phyloP scores from a whole-genome alignment of 1,140 invertebrate species.

The Mactra quadrangularis region DNA sequence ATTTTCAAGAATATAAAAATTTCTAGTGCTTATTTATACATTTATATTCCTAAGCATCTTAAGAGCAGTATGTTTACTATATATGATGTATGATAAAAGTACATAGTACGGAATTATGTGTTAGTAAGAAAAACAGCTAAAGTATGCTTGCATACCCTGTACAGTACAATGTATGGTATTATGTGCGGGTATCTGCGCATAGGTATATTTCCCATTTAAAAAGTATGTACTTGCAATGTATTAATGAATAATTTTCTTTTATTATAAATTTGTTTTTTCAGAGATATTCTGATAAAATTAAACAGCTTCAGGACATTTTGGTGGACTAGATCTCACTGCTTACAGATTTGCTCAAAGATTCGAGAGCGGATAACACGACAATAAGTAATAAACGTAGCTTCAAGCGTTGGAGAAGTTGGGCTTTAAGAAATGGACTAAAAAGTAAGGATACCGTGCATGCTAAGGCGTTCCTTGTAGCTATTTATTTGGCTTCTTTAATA shows the following conservation, averaged over 20 bases:
- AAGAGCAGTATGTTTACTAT: too few species aligned
- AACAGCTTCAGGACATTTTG: constrained; percentile 35
- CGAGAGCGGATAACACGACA: neutral
- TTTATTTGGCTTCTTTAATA: constrained; percentile 43
- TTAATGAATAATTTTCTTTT: neutral
- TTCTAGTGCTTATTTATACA: constrained; percentile 15
- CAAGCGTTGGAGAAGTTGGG: too few species aligned
- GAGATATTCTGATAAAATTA: constrained; percentile 13
- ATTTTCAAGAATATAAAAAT: neutral
- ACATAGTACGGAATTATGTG: too few species aligned
- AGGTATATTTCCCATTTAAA: neutral
- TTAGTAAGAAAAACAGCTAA: neutral
- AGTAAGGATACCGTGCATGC: constrained; percentile 45
- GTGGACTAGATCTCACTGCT: constrained; percentile 15
- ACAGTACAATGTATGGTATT: neutral
- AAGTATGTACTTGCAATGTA: neutral
- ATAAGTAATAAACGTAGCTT: constrained; percentile 32
- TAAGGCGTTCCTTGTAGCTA: constrained; percentile 26
- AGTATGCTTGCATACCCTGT: constrained; percentile 14
- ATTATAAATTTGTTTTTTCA: constrained; percentile 28
- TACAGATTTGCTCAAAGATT: neutral
- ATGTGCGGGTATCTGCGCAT: neutral
- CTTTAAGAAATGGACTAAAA: too few species aligned
- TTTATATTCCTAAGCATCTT: neutral
- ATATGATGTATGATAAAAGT: too few species aligned